phyloP scores from a whole-genome alignment of 2,113 vertebrate species.

The Recurvirostra avosetta region DNA sequence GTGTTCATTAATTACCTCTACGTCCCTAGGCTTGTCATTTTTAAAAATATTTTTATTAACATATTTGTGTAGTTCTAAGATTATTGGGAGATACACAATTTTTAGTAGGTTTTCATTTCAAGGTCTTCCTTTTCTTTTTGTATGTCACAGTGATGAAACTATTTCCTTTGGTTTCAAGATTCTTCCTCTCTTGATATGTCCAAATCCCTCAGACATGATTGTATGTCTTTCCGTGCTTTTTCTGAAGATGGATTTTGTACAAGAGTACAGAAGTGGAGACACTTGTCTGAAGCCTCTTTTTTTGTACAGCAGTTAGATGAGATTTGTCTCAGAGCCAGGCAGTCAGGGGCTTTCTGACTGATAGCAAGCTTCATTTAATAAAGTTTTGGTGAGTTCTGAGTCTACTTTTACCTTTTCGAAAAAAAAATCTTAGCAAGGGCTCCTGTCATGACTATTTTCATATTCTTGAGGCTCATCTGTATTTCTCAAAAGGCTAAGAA shows the following conservation, averaged over 20 bases:
- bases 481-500: background rate
- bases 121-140: background rate
- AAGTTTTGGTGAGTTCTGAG: background rate
- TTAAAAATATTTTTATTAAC: background rate
- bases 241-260: background rate
- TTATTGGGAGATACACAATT: background rate
- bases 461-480: background rate
- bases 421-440: background rate
- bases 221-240: background rate
- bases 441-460: background rate
- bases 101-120: background rate
- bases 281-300: background rate
- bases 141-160: background rate
- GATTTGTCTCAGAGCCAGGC: background rate
- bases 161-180: background rate
- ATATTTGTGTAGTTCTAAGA: background rate
- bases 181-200: background rate
- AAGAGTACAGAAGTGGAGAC: background rate
- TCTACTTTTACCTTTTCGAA: background rate
- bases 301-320: background rate
- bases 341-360: background rate
- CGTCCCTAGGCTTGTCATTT: rapidly evolving
- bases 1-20: background rate
- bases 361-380: background rate
- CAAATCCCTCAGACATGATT: background rate